Evolutionary conservation across 2,113 vertebrate species (phyloP).

Genomic region (Taurulus bubalis): DNA sequence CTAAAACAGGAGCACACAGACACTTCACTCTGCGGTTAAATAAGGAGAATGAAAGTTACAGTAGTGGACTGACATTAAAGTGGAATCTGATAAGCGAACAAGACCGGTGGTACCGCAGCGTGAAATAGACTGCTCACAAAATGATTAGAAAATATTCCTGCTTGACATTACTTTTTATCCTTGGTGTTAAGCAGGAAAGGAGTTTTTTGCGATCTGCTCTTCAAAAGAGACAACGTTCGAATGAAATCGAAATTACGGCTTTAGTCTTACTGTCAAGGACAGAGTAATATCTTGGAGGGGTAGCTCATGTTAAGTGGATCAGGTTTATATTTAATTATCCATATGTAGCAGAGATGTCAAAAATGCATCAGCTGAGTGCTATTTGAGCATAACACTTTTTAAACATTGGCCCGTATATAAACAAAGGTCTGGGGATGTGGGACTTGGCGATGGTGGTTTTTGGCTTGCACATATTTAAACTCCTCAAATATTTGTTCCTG

Average conservation of each 20-base stretch:
- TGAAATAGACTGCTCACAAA: slow-evolving; percentile 58
- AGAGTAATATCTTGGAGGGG: not conserved
- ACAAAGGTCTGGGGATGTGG: slow-evolving; percentile 1
- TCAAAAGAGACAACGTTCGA: slow-evolving; percentile 5
- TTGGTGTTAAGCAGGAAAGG: slow-evolving; percentile 16
- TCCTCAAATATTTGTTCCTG: not conserved
- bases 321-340: slow-evolving; percentile 15
- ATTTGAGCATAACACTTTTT: slow-evolving; percentile 1
- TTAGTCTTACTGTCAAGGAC: slow-evolving; percentile 36
- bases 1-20: slow-evolving; percentile 15
- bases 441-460: not conserved
- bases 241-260: slow-evolving; percentile 54
- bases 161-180: slow-evolving; percentile 52
- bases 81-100: slow-evolving; percentile 49
- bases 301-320: slow-evolving; percentile 11
- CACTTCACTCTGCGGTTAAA: slow-evolving; percentile 24
- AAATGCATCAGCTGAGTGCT: not conserved
- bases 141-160: slow-evolving; percentile 63
- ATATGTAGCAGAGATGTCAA: not conserved
- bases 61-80: slow-evolving; percentile 39
- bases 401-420: not conserved
- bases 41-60: slow-evolving; percentile 28
- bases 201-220: slow-evolving; percentile 15
- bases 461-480: not conserved
- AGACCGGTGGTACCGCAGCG: slow-evolving; percentile 12